Percentiles rank a stretch among this genome's conserved stretches.
Evolutionary conservation across 1,140 invertebrate genomes (phyloP).

Genomic region (Brachionus calyciflorus): DNA sequence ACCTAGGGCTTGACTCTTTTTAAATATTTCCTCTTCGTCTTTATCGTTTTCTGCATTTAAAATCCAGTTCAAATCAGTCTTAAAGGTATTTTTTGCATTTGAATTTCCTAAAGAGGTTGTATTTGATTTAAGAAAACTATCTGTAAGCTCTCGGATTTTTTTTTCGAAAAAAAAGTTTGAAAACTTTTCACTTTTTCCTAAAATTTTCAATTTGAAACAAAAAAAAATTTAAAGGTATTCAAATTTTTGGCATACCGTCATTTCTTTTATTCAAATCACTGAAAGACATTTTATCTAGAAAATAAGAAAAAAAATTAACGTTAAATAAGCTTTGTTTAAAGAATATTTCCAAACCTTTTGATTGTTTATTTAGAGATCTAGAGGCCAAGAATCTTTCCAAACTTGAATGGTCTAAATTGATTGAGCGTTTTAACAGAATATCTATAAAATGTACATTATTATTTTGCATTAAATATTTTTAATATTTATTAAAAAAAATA

Average conservation of each 20-base stretch:
- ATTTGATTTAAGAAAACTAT: slow-evolving; percentile 21
- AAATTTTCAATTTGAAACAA: not conserved
- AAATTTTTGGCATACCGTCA: too few species aligned
- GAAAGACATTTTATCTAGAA: not conserved
- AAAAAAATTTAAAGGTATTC: not conserved
- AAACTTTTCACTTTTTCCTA: not conserved
- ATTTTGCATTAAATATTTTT: not conserved
- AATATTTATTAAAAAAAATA: not conserved
- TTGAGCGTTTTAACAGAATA: slow-evolving; percentile 2
- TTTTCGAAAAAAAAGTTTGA: not conserved
- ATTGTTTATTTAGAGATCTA: not conserved
- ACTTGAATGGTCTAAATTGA: not conserved
- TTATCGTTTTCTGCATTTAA: not conserved
- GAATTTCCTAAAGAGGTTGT: not conserved
- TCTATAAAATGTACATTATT: not conserved
- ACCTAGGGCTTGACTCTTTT: slow-evolving; percentile 30
- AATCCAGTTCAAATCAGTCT: not conserved
- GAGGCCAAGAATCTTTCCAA: not conserved
- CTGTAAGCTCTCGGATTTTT: not conserved
- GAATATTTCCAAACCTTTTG: not conserved
- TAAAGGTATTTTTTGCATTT: not conserved
- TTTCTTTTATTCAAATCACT: not conserved
- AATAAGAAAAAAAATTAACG: not conserved
- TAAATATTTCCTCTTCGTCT: slow-evolving; percentile 18
- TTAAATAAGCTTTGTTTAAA: not conserved